Evolutionary conservation across 2,797 vertebrate genomes (phyloP), one percentile per base, ranked within the genome.

Genomic region (Pyrocephalus nanus): DNA sequence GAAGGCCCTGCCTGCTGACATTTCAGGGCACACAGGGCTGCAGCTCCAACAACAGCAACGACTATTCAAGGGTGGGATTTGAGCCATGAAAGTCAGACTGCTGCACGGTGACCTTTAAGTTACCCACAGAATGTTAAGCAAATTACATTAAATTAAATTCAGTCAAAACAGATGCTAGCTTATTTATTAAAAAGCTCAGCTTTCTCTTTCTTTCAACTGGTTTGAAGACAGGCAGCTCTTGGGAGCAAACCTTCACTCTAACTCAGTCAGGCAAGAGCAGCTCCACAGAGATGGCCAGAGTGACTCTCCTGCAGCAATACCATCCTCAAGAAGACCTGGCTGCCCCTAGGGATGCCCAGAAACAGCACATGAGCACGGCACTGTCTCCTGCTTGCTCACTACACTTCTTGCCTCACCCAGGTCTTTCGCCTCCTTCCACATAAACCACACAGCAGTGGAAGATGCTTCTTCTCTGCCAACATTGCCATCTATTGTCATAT

Each of bases 131-230:
- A 93, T 89, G 86, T 86, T 90, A 96, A 97, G 90, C 95, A 96
- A 83, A 95, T 94, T 90, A 93, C 83, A 88, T 78, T 90, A 89
- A 85, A 95, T 95, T 93, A 95, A 95, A 96, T 95, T 90, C 61
- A 92, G 92, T 55, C 62, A 87, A 92, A 95, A 75, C 72, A 95
- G 93, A 94, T 90, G 62, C 83, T 87, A 90, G 69, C 90, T 93
- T 95, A 93, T 93, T 96, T 95, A 91, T 83, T 88, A 86, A 76
- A 92, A 96, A 95, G 80, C 78, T 85, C 80, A 66, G 83, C 72
- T 89, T 94, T 78, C 75, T 85, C 85, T 80, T 92, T 83, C 78
- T 77, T 91, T 90, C 67, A 66, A 57, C 61, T 81, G 67, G 21
- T 81, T 88, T 88, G 23, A 81, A 92, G 82, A 78, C 48, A 47